phyloP scores from a whole-genome alignment of 2,797 vertebrate species.

The Manis pentadactyla region DNA sequence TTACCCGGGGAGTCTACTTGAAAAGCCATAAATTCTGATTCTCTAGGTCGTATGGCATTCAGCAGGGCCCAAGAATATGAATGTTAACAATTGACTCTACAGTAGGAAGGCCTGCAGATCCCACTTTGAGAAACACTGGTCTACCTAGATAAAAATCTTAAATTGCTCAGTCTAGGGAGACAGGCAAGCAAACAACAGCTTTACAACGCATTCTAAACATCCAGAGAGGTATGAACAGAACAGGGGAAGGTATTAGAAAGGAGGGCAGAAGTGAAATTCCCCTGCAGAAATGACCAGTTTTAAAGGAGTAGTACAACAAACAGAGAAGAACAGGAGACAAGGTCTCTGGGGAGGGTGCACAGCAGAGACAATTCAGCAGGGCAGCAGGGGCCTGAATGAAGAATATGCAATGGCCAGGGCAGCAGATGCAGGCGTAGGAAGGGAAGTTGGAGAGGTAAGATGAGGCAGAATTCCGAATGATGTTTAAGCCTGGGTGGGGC shows the following conservation, averaged over 20 bases:
- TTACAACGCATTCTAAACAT: neutral
- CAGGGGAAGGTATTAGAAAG: neutral
- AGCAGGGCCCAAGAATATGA: neutral
- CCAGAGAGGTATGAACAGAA: neutral
- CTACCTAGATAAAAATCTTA: neutral
- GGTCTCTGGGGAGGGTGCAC: too few relatives aligned
- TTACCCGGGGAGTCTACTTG: neutral
- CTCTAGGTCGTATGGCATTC: neutral
- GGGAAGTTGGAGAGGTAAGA: neutral
- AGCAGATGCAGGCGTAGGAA: accelerated
- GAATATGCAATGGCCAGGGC: too few relatives aligned
- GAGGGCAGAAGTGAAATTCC: neutral
- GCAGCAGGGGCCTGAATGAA: too few relatives aligned
- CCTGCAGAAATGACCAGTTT: neutral
- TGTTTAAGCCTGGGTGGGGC: neutral
- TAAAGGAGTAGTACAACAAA: neutral
- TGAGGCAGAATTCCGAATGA: neutral
- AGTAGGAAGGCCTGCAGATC: neutral
- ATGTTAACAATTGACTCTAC: neutral
- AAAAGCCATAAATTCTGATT: neutral
- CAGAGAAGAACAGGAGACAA: neutral
- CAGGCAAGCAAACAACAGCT: neutral
- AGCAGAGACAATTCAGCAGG: too few relatives aligned
- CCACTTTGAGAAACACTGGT: neutral
- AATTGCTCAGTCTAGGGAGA: neutral